phyloP scores from a whole-genome alignment of 2,888 invertebrate species.

The Venusia cambrica region DNA sequence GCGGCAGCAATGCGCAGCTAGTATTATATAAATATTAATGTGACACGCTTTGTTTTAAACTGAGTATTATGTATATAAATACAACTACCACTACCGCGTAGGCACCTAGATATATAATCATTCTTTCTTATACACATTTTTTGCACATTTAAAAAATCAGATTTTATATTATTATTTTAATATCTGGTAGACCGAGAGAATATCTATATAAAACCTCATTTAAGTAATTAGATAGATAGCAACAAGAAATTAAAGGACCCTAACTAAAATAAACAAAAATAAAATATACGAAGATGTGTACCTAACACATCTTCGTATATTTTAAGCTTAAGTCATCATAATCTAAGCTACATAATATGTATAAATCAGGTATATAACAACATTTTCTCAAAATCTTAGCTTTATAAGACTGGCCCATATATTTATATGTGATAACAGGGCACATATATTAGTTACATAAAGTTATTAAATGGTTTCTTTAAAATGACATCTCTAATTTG shows the following conservation, averaged over 20 bases:
- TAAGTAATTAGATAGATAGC: no score
- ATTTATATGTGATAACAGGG: conserved; percentile 17
- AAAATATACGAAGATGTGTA: no score
- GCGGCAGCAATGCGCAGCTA: no score
- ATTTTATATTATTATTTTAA: no score
- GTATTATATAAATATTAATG: no score
- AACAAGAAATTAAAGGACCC: no score
- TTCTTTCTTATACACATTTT: conserved; percentile 7
- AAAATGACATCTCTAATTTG: no score
- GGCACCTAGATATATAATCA: conserved; percentile 34
- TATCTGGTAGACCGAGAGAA: no score
- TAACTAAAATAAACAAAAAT: conserved; percentile 12
- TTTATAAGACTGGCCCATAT: conserved; percentile 27
- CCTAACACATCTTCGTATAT: conserved; percentile 12
- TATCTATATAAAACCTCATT: no score
- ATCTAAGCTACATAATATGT: conserved; percentile 20
- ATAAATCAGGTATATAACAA: conserved; percentile 28
- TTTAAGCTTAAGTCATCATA: conserved; percentile 20
- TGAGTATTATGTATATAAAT: conserved; percentile 54
- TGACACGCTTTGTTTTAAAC: conserved; percentile 35
- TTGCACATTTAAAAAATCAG: no score
- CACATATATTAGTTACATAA: conserved; percentile 9
- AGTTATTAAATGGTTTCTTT: no score
- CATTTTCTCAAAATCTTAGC: conserved; percentile 14
- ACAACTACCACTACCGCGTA: conserved; percentile 36